Percentiles rank a stretch among this genome's conserved stretches.
Evolutionary conservation across 2,113 vertebrate species (phyloP).

Genomic region (Cheirogaleus medius): DNA sequence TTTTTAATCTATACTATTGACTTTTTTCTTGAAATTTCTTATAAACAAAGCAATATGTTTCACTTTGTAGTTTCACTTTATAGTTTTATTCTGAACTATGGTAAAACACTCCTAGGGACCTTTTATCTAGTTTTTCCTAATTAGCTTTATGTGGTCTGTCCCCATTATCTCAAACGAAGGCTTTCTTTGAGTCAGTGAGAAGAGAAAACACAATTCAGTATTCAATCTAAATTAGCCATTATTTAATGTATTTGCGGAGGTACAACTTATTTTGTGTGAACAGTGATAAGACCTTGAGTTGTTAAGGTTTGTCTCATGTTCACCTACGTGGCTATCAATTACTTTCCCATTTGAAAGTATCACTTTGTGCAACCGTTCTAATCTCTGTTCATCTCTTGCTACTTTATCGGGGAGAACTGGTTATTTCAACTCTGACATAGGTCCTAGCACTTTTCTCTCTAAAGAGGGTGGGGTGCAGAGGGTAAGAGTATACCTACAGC

Average conservation of each 20-base stretch:
- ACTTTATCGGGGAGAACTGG: neutral
- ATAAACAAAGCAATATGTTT: neutral
- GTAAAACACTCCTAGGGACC: neutral
- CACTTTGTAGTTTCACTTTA: neutral
- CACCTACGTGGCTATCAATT: neutral
- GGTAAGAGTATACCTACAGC: neutral
- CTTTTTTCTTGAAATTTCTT: neutral
- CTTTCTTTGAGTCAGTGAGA: neutral
- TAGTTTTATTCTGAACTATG: neutral
- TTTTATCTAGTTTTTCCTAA: neutral
- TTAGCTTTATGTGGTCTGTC: neutral
- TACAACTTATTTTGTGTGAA: neutral
- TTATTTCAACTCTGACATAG: neutral
- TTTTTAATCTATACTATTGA: slow-evolving; percentile 29
- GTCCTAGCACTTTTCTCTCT: neutral
- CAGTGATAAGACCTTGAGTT: neutral
- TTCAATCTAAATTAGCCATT: neutral
- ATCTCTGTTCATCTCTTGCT: neutral
- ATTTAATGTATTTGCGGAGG: neutral
- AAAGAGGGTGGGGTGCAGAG: neutral
- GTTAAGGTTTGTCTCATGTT: neutral
- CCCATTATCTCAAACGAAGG: rapidly evolving
- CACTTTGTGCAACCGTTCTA: neutral
- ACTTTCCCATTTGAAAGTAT: neutral
- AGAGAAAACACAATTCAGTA: neutral